A percentile compares a stretch with the other conserved stretches of the same genome.
Conservation (phyloP, 2,113 vertebrate species). For the Mastomys natalensis region DNA sequence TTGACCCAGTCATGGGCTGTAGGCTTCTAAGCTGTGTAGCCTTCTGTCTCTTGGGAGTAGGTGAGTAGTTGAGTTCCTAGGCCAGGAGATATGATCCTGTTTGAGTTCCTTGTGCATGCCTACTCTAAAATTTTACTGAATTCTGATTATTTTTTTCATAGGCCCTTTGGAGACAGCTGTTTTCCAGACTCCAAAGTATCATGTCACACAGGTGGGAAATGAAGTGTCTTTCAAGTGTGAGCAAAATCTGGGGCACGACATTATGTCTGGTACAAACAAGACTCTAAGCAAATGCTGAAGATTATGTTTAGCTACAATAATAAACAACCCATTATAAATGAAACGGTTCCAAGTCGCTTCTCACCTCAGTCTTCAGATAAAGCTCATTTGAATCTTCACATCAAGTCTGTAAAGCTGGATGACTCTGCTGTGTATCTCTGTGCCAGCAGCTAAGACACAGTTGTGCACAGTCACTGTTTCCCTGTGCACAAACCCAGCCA, state of each 20-base stretch:
- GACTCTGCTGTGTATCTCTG: constrained; percentile 61
- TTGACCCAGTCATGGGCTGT: not conserved
- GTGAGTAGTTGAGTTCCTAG: constrained; percentile 30
- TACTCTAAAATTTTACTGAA: not conserved
- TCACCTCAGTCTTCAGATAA: not conserved
- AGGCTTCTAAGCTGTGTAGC: not conserved
- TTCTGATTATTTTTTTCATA: not conserved
- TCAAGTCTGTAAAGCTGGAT: not conserved
- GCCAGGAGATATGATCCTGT: rapidly evolving
- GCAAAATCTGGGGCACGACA: not conserved
- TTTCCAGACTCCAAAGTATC: constrained; percentile 41
- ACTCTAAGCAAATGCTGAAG: not conserved
- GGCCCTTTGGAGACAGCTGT: not conserved
- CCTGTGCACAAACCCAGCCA: constrained; percentile 17
- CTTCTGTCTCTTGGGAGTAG: constrained; percentile 58
- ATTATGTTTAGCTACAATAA: constrained; percentile 49
- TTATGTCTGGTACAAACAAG: constrained; percentile 69
- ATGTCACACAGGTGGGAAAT: not conserved
- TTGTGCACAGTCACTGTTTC: not conserved
- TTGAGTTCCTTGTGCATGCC: not conserved
- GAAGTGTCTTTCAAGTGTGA: not conserved
- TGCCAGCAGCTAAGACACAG: constrained; percentile 68
- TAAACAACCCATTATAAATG: not conserved
- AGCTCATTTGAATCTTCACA: not conserved
- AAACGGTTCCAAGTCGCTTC: constrained; percentile 11